These are phyloP conservation scores for Elmis aenea DNA, from an alignment of 2,888 invertebrate genomes.

Conservation along the genomic window DNA sequence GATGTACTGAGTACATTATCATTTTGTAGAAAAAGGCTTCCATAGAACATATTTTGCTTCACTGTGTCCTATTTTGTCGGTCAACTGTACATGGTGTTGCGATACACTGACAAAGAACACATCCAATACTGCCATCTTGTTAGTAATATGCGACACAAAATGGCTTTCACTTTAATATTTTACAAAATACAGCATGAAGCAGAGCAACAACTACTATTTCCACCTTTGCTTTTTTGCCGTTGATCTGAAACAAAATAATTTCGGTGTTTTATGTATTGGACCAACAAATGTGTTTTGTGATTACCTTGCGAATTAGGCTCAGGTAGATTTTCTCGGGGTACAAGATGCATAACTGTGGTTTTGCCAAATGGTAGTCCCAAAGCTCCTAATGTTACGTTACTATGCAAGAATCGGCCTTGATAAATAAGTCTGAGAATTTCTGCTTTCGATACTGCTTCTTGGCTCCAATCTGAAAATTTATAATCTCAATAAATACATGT, in stretches of 20 bases:
- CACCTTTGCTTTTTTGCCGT: slow-evolving; percentile 93
- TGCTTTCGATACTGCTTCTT: slow-evolving; percentile 92
- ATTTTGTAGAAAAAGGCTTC: too few relatives aligned
- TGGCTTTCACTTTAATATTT: slow-evolving; percentile 33
- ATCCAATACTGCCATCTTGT: too few relatives aligned
- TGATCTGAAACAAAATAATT: slow-evolving; percentile 75
- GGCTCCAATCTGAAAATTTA: slow-evolving; percentile 84
- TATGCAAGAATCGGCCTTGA: slow-evolving; percentile 99
- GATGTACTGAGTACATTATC: too few relatives aligned
- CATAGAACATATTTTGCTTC: too few relatives aligned
- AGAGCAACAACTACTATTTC: slow-evolving; percentile 92
- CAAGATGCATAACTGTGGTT: slow-evolving; percentile 99
- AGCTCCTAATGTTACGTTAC: slow-evolving; percentile 97
- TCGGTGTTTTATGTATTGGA: too few relatives aligned
- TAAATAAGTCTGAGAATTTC: slow-evolving; percentile 98
- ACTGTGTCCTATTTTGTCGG: too few relatives aligned
- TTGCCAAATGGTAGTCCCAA: slow-evolving; percentile 94
- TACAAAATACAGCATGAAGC: slow-evolving; percentile 92
- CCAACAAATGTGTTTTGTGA: neutral
- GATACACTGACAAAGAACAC: too few relatives aligned
- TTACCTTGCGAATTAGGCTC: slow-evolving; percentile 97
- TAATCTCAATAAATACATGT: too few relatives aligned
- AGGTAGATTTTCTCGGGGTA: slow-evolving; percentile 97
- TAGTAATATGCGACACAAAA: too few relatives aligned
- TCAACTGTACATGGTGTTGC: too few relatives aligned